Conservation (phyloP, 1,140 invertebrate genomes). For the Diorhabda elongata region DNA sequence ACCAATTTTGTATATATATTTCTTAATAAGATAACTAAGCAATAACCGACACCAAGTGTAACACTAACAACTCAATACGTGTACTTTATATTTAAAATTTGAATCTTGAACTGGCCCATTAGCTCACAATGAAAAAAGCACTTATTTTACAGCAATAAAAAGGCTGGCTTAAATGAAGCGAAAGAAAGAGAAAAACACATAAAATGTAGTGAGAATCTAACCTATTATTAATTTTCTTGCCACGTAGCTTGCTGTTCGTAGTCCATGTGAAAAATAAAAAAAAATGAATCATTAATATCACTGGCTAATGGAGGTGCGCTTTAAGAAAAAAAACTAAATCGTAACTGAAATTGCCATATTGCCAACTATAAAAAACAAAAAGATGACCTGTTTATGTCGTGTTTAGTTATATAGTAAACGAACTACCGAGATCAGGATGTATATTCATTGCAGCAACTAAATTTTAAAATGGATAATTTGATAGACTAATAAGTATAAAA, state of each 20-base stretch:
- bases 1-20: no score
- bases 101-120: background rate
- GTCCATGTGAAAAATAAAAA: conserved; percentile 50
- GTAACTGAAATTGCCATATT: conserved; percentile 19
- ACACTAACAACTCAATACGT: no score
- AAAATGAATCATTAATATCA: conserved; percentile 43
- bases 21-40: no score
- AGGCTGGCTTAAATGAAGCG: conserved; percentile 5
- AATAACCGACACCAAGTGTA: no score
- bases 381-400: background rate
- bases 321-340: conserved; percentile 24
- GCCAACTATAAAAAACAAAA: conserved; percentile 13
- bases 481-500: no score
- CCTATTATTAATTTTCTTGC: conserved; percentile 69
- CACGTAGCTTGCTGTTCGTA: conserved; percentile 72
- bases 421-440: no score
- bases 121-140: background rate
- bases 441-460: no score
- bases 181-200: conserved; percentile 21
- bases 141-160: background rate
- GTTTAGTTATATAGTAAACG: background rate
- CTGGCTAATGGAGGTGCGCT: conserved; percentile 32
- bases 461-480: no score
- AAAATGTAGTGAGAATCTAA: conserved; percentile 52
- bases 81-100: no score